These are phyloP conservation scores for Gerris lacustris DNA, from an alignment of 2,888 invertebrate genomes.

Conservation along the genomic window DNA sequence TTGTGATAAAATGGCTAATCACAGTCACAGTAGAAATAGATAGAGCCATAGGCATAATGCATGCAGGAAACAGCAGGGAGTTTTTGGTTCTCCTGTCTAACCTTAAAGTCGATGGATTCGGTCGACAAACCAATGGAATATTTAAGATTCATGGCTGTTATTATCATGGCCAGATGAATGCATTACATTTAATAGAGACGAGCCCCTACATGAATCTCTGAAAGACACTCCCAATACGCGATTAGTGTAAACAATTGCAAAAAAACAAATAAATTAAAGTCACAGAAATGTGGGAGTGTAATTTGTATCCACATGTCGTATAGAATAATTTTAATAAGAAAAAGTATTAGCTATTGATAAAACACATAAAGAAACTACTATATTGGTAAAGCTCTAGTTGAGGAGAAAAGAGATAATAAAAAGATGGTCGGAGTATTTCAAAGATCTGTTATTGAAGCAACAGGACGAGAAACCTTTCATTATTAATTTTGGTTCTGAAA, in stretches of 20 bases:
- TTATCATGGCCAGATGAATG: constrained; percentile 29
- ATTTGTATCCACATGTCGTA: neutral
- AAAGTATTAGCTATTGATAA: too few relatives aligned
- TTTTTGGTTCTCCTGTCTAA: neutral
- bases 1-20: neutral
- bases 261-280: too few relatives aligned
- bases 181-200: constrained; percentile 15
- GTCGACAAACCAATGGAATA: neutral
- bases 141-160: constrained; percentile 26
- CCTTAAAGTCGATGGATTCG: neutral
- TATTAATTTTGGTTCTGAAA: too few relatives aligned
- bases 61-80: neutral
- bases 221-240: neutral
- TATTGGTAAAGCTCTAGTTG: too few relatives aligned
- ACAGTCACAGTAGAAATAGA: neutral
- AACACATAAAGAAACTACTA: too few relatives aligned
- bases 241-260: neutral
- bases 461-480: too few relatives aligned
- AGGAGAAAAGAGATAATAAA: too few relatives aligned
- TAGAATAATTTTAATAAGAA: too few relatives aligned
- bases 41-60: neutral
- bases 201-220: neutral
- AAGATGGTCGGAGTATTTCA: too few relatives aligned
- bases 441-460: too few relatives aligned
- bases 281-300: neutral